Conservation (phyloP, 2,888 invertebrate species). For the Dorcus hopei region DNA sequence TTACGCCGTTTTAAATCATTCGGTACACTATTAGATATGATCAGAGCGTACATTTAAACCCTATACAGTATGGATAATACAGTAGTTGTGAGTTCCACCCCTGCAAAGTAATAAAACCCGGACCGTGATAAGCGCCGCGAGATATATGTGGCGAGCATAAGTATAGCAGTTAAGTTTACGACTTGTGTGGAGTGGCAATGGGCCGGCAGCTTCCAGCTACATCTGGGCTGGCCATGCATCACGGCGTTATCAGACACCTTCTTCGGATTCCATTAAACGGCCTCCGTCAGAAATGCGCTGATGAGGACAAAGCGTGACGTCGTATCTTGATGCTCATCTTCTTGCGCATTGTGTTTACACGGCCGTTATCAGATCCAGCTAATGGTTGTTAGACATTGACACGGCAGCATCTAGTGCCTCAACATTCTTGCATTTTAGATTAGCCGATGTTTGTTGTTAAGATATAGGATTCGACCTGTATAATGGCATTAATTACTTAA, state of each 20-base stretch:
- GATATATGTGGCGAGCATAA: constrained; percentile 25
- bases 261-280: constrained; percentile 25
- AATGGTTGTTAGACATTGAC: constrained; percentile 26
- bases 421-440: constrained; percentile 1
- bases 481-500: too few relatives aligned
- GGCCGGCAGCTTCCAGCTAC: constrained; percentile 23
- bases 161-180: constrained; percentile 24
- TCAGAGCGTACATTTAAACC: background rate
- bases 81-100: constrained; percentile 21
- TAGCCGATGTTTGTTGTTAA: background rate
- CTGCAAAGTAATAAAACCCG: constrained; percentile 18
- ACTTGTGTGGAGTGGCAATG: constrained; percentile 23
- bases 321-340: constrained; percentile 24
- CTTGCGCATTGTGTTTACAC: constrained; percentile 28
- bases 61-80: background rate
- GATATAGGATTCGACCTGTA: too few relatives aligned
- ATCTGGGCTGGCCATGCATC: constrained; percentile 22
- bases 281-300: constrained; percentile 17
- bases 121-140: constrained; percentile 22
- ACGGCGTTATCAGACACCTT: constrained; percentile 24
- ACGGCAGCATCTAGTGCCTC: constrained; percentile 8
- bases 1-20: too few relatives aligned
- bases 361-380: constrained; percentile 23
- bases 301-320: constrained; percentile 21
- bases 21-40: background rate